Evolutionary conservation across 2,113 vertebrate genomes (phyloP).

Genomic region (Nycticryphes semicollaris): DNA sequence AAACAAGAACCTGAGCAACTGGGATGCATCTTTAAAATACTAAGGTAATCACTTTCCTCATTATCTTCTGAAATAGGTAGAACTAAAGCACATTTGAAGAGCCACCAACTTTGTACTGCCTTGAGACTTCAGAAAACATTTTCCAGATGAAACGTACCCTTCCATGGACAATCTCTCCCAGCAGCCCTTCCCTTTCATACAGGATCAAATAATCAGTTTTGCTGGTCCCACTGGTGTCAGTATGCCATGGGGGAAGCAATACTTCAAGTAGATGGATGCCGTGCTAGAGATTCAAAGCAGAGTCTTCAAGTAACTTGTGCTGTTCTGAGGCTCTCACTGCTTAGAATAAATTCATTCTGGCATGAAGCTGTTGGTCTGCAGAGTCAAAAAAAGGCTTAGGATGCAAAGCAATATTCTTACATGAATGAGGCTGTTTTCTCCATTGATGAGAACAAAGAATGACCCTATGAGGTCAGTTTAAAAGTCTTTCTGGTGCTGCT

Average conservation of each 20-base stretch:
- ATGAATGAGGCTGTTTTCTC: background rate
- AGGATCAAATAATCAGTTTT: background rate
- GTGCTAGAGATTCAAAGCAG: background rate
- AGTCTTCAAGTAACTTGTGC: background rate
- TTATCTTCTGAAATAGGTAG: background rate
- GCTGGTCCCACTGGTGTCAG: background rate
- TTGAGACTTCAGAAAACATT: background rate
- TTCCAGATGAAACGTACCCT: background rate
- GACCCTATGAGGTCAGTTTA: background rate
- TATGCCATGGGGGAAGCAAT: background rate
- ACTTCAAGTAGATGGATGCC: background rate
- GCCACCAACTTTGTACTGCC: background rate
- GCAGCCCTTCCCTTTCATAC: background rate
- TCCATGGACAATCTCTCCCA: background rate
- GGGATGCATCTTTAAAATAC: background rate
- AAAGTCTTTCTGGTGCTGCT: background rate
- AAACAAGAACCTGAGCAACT: background rate
- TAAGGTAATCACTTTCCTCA: background rate
- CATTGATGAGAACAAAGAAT: constrained; percentile 9
- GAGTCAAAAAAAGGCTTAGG: background rate
- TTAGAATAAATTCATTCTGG: background rate
- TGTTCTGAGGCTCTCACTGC: background rate
- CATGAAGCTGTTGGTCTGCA: background rate
- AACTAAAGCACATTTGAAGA: background rate
- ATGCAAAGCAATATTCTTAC: background rate